These are phyloP conservation scores for Holothuria leucospilota DNA, from an alignment of 53 echinoderm and acorn worm species.

Conservation along the genomic window DNA sequence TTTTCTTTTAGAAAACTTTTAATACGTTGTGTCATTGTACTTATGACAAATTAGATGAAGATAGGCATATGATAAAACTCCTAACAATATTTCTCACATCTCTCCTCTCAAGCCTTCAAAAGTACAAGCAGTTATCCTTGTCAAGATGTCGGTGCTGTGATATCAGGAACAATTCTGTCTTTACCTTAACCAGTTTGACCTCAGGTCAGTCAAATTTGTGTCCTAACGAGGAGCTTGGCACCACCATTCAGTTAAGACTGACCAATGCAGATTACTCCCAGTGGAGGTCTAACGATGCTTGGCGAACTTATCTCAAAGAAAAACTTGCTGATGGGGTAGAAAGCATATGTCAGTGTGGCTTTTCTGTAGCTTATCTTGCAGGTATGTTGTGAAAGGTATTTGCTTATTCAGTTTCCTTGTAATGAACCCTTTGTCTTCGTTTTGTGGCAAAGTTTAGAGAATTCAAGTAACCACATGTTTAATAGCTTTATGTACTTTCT, in stretches of 20 bases:
- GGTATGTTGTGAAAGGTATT: neutral
- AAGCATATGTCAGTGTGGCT: conserved; percentile 81
- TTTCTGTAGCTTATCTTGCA: conserved; percentile 34
- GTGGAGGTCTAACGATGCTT: conserved; percentile 58
- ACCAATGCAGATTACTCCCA: conserved; percentile 70
- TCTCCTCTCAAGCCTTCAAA: neutral
- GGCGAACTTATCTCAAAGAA: conserved; percentile 53
- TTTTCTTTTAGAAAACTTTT: no score
- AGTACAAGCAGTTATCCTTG: conserved; percentile 36
- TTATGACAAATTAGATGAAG: no score
- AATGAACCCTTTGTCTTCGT: no score
- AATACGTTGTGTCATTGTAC: no score
- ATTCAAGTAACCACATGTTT: no score
- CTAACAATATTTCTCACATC: no score
- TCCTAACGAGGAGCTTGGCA: conserved; percentile 51
- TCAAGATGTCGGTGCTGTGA: conserved; percentile 75
- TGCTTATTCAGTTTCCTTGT: no score
- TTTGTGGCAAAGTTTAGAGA: no score
- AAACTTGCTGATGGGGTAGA: conserved; percentile 69
- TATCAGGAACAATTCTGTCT: conserved; percentile 48
- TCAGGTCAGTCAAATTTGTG: conserved; percentile 68
- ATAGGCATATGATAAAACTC: no score
- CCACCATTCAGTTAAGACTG: conserved; percentile 76
- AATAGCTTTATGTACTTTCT: no score
- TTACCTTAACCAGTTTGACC: conserved; percentile 60